Evolutionary conservation across 2,888 invertebrate genomes (phyloP), one percentile per base, ranked within the genome.

Genomic region (Alviniconcha strummeri): DNA sequence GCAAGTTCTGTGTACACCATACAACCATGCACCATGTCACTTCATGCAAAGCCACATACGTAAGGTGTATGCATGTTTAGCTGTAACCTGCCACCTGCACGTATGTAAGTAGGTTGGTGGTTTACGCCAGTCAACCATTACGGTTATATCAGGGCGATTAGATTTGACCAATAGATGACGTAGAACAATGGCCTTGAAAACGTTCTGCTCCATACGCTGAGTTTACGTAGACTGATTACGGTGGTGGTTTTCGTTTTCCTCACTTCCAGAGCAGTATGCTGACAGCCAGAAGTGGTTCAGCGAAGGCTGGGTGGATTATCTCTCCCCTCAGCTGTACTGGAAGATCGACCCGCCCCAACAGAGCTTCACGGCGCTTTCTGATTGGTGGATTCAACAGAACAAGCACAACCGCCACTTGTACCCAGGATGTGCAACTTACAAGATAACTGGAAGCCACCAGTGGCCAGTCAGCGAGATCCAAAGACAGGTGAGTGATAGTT

Each of bases 281-380:
- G 92, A 93, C 86, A 87, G 91, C 36, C 88, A 87, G 84, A 88
- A 89, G 82, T 93, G 93, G 93, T 84, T 92, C 55, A 76, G 86
- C 76, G 84, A 89, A 19, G 92, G 92, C 0, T 92, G 92, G 91
- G 83, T 93, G 76, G 93, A 93, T 82, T 91, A 91, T 84, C 77
- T 92, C 8, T 83, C 91, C 0, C 93, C 93, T 8, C 93, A 93
- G 84, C 87, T 93, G 8, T 93, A 93, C 88, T 93, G 93, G 93
- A 56, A 84, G 80, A 91, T 92, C 56, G 91, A 90, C 82, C 90
- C 91, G 4, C 90, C 91, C 0, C 89, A 88, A 54, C 92, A 93
- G 85, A 92, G 91, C 84, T 93, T 91, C 86, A 89, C 92, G 0
- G 88, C 86, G 9, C 86, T 93, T 8, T 85, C 91, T 7, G 89